Evolutionary conservation across 2,113 vertebrate genomes (phyloP), one percentile per base, ranked within the genome.

Genomic region (Pomatostomus ruficeps): DNA sequence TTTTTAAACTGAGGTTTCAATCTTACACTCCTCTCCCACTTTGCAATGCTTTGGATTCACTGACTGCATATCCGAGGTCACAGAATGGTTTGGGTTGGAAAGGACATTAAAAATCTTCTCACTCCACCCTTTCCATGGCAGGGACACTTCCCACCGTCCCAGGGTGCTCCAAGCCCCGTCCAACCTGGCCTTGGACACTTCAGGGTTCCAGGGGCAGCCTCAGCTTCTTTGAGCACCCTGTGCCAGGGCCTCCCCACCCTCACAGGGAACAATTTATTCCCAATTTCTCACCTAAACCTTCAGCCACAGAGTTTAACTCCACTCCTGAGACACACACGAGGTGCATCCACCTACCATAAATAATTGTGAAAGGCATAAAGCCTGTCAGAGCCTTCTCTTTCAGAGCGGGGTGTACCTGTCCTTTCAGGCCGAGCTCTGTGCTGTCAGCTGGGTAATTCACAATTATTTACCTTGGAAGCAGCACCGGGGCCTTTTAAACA

Each of bases 101-200:
- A 18, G 14, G 22, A 62, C 67, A 45, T 29, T 63, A 54, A 72
- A 84, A n/a, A 17, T 54, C 11, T 7, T 26, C 57, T n/a, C 2
- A 10, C 78, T 14, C 40, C 11, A 11, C 5, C n/a, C 33, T 33
- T 52, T 18, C 54, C 33, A 17, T 25, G 38, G 20, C 66, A 51
- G 33, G 12, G 21, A 26, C 42, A 49, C 7, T 10, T 66, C 1
- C 40, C 36, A 51, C 66, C 16, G 0, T 35, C 55, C 38, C 61
- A 75, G 35, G 20, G 0, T 46, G 15, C 25, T 66, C 59, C 82
- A 57, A 85, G 24, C 59, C 24, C 29, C 0, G 0, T 85, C 35
- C 70, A 74, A 0, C 12, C n/a, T 16, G 24, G 24, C 8, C 31
- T 35, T 75, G 82, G 31, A 0, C 35, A 49, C 13, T 49, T 35